Conservation (phyloP, 1,140 invertebrate species). For the Trachelipus rathkii region DNA sequence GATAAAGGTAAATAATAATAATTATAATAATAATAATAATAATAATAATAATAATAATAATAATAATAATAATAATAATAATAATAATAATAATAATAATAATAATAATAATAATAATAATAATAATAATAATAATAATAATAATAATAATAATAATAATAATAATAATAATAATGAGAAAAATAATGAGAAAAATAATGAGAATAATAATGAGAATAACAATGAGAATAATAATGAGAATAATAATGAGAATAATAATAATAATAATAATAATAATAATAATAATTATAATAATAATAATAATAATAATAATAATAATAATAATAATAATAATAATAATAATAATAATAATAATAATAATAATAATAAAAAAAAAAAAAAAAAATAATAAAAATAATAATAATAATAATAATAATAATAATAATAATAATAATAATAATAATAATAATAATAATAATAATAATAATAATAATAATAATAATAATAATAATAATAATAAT, state of each 20-base stretch:
- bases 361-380: too few relatives aligned
- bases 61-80: slow-evolving; percentile 9
- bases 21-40: too few relatives aligned
- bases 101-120: not conserved
- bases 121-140: too few relatives aligned
- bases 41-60: not conserved
- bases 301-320: slow-evolving; percentile 18
- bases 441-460: not conserved
- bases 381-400: too few relatives aligned
- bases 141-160: not conserved
- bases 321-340: not conserved
- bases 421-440: slow-evolving; percentile 14
- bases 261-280: not conserved
- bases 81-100: slow-evolving; percentile 15
- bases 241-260: too few relatives aligned
- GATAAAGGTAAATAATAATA: slow-evolving; percentile 75
- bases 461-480: too few relatives aligned
- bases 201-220: slow-evolving; percentile 4
- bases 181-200: too few relatives aligned
- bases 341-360: too few relatives aligned
- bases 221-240: not conserved
- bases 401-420: slow-evolving; percentile 11
- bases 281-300: slow-evolving; percentile 3
- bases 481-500: not conserved
- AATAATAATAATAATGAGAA: slow-evolving; percentile 16